These are phyloP conservation scores for Nycticebus coucang DNA, from an alignment of 2,113 vertebrate genomes.

Conservation along the genomic window DNA sequence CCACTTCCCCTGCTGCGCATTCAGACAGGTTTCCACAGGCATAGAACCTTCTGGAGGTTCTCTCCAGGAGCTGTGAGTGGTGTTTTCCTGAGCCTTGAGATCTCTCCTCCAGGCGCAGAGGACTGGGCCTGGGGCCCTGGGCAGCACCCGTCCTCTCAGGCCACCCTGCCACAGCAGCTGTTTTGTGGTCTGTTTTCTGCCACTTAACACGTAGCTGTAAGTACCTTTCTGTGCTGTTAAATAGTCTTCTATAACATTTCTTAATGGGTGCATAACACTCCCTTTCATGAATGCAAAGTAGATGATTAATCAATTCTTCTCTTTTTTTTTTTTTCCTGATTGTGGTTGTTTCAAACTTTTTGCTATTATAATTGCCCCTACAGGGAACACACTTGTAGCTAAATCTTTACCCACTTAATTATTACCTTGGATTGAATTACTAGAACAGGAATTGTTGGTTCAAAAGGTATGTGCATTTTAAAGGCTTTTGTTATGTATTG, in stretches of 20 bases:
- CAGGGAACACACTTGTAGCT: slow-evolving; percentile 56
- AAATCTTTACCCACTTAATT: slow-evolving; percentile 69
- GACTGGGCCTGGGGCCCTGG: background rate
- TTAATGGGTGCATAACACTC: background rate
- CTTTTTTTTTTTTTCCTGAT: background rate
- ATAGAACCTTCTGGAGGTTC: background rate
- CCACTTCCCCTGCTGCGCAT: background rate
- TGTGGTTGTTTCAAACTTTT: slow-evolving; percentile 24
- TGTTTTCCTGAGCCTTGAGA: background rate
- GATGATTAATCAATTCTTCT: background rate
- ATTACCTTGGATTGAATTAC: slow-evolving; percentile 62
- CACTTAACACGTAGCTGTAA: background rate
- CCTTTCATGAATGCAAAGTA: background rate
- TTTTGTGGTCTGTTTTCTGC: background rate
- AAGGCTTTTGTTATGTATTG: background rate
- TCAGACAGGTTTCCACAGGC: background rate
- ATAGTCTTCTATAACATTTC: background rate
- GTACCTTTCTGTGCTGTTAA: background rate
- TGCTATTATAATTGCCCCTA: slow-evolving; percentile 55
- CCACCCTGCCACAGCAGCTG: accelerated
- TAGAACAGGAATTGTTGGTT: slow-evolving; percentile 39
- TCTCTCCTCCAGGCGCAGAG: background rate
- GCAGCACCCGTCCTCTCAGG: too few species aligned
- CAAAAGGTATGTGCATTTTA: slow-evolving; percentile 12
- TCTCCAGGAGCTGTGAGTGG: background rate